Evolutionary conservation across 2,113 vertebrate species (phyloP), one percentile per base, ranked within the genome.

Genomic region (Sinocyclocheilus maitianheensis): DNA sequence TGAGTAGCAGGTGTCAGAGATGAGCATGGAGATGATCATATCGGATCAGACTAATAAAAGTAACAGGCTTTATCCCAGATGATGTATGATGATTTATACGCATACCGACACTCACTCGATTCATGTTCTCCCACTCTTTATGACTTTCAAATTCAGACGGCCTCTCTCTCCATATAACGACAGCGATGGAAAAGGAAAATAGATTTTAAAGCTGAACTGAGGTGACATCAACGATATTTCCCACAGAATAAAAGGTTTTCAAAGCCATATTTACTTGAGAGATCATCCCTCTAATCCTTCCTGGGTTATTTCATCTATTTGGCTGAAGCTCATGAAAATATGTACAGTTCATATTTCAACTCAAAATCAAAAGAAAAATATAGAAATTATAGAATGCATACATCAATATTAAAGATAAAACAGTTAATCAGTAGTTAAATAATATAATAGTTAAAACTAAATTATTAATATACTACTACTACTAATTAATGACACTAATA

Each of bases 31-130:
- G 60, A 77, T 84, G 10, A 40, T 63, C 9, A 51, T 43, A 82
- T 77, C 37, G n/a, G 26, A 37, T 67, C 34, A 40, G 71, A 77
- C 34, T 58, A 65, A 72, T 86, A 40, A 58, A 48, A 34, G 65
- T 43, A 65, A 48, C 43, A 76, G 40, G 51, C 53, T 51, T 85
- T 16, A 18, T 67, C 1, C 6, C 12, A 46, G 12, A 67, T 77
- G 62, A 76, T 79, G 20, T 62, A 79, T 79, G 77, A n/a, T 62
- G 77, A 62, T 79, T 79, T 62, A 79, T 79, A 79, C 12, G 13
- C 77, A n/a, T 1, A 3, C 20, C 62, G 55, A 79, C 77, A 43
- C 77, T 79, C 55, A 62, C 20, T 22, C 18, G 37, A 22, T 40
- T 40, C 77, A 43, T 12, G 9, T 30, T 77, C 51, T 11, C 43